These are phyloP conservation scores for Junco hyemalis DNA, from an alignment of 2,113 vertebrate species.

Conservation along the genomic window DNA sequence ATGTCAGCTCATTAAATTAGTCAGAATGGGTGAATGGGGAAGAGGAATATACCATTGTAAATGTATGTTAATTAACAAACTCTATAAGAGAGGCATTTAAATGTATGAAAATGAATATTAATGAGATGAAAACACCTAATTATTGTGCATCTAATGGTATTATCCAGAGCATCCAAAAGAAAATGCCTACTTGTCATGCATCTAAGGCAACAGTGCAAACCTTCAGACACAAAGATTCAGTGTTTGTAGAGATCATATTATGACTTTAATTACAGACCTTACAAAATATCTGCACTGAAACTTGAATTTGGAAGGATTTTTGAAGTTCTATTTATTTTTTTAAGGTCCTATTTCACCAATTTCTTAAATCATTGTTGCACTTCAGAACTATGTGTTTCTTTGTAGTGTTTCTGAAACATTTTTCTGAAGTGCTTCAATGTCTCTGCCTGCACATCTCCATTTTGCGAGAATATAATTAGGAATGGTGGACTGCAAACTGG, in stretches of 20 bases:
- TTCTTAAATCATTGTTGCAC: neutral
- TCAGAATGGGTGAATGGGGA: conserved; percentile 40
- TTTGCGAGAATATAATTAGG: neutral
- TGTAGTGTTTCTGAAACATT: neutral
- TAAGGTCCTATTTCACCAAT: neutral
- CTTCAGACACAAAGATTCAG: conserved; percentile 45
- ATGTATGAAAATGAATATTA: conserved; percentile 68
- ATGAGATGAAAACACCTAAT: conserved; percentile 63
- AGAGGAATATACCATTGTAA: conserved; percentile 58
- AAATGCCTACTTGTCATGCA: conserved; percentile 57
- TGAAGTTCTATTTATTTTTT: neutral
- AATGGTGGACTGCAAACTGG: neutral
- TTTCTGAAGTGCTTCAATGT: neutral
- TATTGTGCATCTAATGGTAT: conserved; percentile 63
- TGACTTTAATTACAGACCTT: neutral
- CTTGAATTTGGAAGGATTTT: neutral
- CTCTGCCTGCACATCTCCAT: neutral
- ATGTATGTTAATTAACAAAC: conserved; percentile 64
- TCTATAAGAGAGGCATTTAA: conserved; percentile 58
- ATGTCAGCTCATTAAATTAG: conserved; percentile 64
- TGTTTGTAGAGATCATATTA: neutral
- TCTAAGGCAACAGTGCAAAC: conserved; percentile 22
- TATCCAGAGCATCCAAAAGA: conserved; percentile 50
- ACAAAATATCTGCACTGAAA: neutral
- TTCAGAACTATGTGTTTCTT: neutral